Evolutionary conservation across 2,888 invertebrate genomes (phyloP).

Genomic region (Mythimna albipuncta): DNA sequence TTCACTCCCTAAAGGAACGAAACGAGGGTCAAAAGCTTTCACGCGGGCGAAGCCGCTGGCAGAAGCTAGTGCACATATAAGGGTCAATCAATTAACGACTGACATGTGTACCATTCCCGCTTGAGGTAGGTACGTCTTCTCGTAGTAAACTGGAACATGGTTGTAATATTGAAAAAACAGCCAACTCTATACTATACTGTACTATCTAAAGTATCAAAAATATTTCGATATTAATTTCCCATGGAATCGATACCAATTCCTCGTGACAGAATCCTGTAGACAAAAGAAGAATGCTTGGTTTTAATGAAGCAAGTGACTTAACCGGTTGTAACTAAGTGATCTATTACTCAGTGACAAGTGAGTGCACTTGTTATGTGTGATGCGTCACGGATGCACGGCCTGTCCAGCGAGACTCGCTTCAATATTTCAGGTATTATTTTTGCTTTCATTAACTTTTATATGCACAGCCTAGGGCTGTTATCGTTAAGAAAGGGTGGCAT

Average conservation of each 20-base stretch:
- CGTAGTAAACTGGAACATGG: background rate
- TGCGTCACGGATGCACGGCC: background rate
- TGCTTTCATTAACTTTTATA: constrained; percentile 5
- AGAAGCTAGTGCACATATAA: too few relatives aligned
- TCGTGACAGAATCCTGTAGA: background rate
- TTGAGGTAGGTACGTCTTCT: background rate
- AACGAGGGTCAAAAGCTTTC: too few relatives aligned
- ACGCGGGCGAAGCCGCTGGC: too few relatives aligned
- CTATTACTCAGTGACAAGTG: constrained; percentile 1
- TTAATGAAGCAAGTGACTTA: background rate
- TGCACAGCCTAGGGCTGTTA: constrained; percentile 7
- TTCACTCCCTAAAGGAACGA: too few relatives aligned
- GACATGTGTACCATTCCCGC: too few relatives aligned
- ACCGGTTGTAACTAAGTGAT: constrained; percentile 8
- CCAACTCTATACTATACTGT: too few relatives aligned
- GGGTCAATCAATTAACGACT: too few relatives aligned
- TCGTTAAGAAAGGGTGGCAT: background rate
- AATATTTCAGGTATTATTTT: constrained; percentile 18
- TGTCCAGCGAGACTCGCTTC: constrained; percentile 5
- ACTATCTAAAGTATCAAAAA: too few relatives aligned
- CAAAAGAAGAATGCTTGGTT: background rate
- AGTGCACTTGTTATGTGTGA: background rate
- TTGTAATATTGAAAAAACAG: too few relatives aligned
- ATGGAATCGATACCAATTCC: background rate
- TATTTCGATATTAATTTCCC: background rate